These are phyloP conservation scores for Alexandromys fortis DNA, from an alignment of 2,113 vertebrate species.

Conservation along the genomic window DNA sequence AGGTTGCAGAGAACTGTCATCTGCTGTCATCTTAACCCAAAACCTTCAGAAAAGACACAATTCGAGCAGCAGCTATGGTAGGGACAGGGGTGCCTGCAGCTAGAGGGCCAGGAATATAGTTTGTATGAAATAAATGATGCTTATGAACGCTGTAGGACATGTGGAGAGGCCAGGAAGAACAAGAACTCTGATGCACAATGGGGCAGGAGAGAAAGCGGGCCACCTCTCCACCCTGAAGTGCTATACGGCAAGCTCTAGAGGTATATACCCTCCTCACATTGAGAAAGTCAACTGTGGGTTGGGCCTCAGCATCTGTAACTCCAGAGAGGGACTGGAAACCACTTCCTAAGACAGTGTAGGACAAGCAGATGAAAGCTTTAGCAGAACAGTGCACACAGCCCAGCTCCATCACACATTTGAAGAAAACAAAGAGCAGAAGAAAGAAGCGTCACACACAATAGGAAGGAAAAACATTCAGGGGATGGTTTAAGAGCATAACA, in stretches of 20 bases:
- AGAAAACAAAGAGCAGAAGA: not conserved
- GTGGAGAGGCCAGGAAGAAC: not conserved
- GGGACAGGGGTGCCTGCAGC: not conserved
- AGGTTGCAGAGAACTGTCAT: not conserved
- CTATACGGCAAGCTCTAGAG: not conserved
- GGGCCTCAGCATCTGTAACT: not conserved
- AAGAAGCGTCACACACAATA: not conserved
- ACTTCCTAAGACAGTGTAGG: not conserved
- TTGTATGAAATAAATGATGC: not conserved
- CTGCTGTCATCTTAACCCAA: not conserved
- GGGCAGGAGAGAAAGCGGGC: not conserved
- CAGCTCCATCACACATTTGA: not conserved
- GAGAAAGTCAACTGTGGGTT: not conserved
- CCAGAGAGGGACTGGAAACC: not conserved
- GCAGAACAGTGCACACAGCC: not conserved
- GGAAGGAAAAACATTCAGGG: not conserved
- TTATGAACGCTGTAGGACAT: not conserved
- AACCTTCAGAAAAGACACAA: not conserved
- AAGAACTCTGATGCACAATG: accelerated
- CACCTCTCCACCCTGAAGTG: too few species aligned
- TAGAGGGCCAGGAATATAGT: not conserved
- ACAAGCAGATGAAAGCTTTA: not conserved
- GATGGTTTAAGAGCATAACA: not conserved
- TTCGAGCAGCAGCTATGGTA: not conserved
- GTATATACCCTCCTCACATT: not conserved